These are phyloP conservation scores for Heteromyza rotundicornis DNA, from an alignment of 2,888 invertebrate genomes.

Conservation along the genomic window DNA sequence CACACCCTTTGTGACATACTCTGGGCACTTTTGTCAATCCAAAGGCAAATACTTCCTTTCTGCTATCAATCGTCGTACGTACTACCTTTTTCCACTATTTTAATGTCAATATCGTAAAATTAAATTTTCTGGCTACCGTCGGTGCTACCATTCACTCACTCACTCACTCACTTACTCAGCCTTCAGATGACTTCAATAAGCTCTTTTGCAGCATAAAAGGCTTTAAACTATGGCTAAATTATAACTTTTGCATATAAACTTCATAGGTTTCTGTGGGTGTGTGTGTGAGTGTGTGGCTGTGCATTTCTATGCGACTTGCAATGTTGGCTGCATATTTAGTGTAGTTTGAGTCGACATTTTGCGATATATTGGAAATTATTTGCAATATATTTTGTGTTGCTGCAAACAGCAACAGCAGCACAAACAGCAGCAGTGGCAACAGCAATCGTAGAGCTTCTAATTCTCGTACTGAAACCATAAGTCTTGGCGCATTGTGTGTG, in stretches of 20 bases:
- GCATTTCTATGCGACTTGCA: not conserved
- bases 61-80: too few species aligned
- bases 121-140: slow-evolving; percentile 7
- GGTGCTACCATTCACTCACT: not conserved
- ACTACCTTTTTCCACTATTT: too few species aligned
- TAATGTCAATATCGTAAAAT: too few species aligned
- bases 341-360: slow-evolving; percentile 51
- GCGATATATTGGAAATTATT: slow-evolving; percentile 55
- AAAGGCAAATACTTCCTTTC: too few species aligned
- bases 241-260: slow-evolving; percentile 19
- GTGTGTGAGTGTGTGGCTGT: slow-evolving; percentile 1
- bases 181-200: slow-evolving; percentile 10
- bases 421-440: slow-evolving; percentile 27
- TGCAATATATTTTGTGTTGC: slow-evolving; percentile 50
- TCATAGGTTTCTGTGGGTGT: not conserved
- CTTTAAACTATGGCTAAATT: slow-evolving; percentile 23
- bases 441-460: slow-evolving; percentile 42
- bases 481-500: slow-evolving; percentile 50
- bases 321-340: slow-evolving; percentile 45
- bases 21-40: too few species aligned
- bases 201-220: slow-evolving; percentile 19
- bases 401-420: slow-evolving; percentile 36
- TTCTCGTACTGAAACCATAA: slow-evolving; percentile 53
- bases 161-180: not conserved
- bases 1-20: too few species aligned